A percentile compares a stretch with the other conserved stretches of the same genome.
Conservation (phyloP, 2,888 invertebrate genomes). For the Ornithoptera priamus region DNA sequence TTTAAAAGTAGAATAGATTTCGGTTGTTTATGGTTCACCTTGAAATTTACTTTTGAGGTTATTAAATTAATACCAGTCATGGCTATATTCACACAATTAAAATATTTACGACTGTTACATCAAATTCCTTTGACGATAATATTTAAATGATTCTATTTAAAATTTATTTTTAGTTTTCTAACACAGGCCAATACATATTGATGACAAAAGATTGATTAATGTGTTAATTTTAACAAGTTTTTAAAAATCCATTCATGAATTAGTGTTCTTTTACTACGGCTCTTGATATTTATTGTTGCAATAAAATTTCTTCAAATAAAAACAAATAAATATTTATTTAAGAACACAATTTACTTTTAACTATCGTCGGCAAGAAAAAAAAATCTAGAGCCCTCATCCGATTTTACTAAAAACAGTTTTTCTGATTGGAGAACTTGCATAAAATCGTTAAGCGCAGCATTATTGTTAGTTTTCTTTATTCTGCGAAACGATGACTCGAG, state of each 20-base stretch:
- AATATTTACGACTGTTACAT: constrained; percentile 28
- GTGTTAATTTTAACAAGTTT: neutral
- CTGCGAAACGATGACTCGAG: too few species aligned
- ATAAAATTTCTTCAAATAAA: neutral
- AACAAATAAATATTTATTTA: too few species aligned
- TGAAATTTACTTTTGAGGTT: constrained; percentile 40
- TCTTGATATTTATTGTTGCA: neutral
- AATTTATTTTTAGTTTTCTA: constrained; percentile 2
- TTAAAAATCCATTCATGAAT: neutral
- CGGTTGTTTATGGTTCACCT: constrained; percentile 54
- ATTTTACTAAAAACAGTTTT: too few species aligned
- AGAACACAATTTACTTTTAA: too few species aligned
- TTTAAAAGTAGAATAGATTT: constrained; percentile 63
- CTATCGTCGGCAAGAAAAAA: too few species aligned
- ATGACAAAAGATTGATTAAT: constrained; percentile 13
- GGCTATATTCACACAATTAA: constrained; percentile 27
- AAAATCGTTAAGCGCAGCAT: too few species aligned
- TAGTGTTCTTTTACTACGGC: neutral
- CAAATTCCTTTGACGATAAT: constrained; percentile 16
- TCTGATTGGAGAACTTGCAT: too few species aligned
- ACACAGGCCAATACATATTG: neutral
- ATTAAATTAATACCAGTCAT: constrained; percentile 35
- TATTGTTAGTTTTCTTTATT: too few species aligned
- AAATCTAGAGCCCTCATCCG: too few species aligned
- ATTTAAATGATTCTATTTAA: constrained; percentile 10